phyloP scores from a whole-genome alignment of 2,888 invertebrate genomes.

The Coremacera marginata region DNA sequence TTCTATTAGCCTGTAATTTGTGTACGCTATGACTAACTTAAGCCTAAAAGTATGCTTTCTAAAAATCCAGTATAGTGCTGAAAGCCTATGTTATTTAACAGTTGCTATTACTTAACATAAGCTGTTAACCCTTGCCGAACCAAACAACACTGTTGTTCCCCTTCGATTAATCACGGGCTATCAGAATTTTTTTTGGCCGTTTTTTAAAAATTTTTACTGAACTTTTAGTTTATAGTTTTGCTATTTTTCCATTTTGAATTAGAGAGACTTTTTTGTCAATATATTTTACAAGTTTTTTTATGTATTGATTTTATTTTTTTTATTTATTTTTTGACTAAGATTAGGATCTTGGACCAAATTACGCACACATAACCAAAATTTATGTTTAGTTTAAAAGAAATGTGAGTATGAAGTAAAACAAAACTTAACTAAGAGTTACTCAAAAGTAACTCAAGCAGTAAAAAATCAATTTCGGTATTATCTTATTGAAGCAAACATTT shows the following conservation, averaged over 20 bases:
- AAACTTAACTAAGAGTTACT: background rate
- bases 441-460: no score
- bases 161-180: background rate
- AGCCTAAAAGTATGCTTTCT: no score
- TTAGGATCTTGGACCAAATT: slow-evolving; percentile 2
- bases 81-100: no score
- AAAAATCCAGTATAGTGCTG: no score
- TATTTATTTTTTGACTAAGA: background rate
- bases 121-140: no score
- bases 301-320: background rate
- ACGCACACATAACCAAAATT: background rate
- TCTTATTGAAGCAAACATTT: no score
- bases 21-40: no score
- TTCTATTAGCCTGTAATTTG: no score
- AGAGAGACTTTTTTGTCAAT: background rate
- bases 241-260: background rate
- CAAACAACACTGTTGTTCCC: no score
- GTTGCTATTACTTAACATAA: no score
- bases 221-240: background rate
- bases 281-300: background rate
- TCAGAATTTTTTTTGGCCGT: background rate
- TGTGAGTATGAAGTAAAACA: background rate
- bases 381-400: background rate
- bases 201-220: background rate
- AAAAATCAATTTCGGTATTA: no score